Conservation (phyloP, 2,888 invertebrate species). For the Agrotis puta region DNA sequence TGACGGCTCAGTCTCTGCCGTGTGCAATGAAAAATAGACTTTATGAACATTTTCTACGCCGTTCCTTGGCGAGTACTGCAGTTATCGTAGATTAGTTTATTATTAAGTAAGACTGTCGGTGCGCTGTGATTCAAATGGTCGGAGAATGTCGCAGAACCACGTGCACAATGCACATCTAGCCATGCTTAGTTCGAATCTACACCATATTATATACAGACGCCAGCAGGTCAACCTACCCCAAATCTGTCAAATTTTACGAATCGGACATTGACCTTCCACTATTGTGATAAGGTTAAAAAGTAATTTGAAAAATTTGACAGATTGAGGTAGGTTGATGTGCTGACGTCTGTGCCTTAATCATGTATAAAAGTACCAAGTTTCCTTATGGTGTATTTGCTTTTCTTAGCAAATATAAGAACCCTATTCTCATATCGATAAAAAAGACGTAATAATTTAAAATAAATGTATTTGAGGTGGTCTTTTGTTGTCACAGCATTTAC, state of each 20-base stretch:
- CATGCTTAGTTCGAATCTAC: slow-evolving; percentile 7
- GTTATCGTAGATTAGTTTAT: slow-evolving; percentile 61
- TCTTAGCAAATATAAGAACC: background rate
- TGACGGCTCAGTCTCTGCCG: slow-evolving; percentile 26
- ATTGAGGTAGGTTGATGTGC: no score
- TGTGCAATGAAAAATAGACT: slow-evolving; percentile 36
- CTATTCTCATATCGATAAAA: background rate
- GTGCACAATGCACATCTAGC: background rate
- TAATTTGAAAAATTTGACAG: no score
- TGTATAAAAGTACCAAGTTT: background rate
- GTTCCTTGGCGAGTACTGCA: slow-evolving; percentile 59
- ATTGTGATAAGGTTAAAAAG: no score
- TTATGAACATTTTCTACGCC: slow-evolving; percentile 42
- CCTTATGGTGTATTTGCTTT: background rate
- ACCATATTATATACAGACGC: no score
- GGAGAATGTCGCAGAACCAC: background rate
- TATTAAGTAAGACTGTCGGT: slow-evolving; percentile 60
- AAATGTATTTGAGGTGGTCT: background rate
- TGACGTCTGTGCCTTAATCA: no score
- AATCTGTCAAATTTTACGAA: no score
- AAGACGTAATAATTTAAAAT: slow-evolving; percentile 1
- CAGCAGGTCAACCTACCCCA: no score
- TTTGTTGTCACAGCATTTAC: background rate
- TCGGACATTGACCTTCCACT: no score
- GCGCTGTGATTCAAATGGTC: slow-evolving; percentile 56